Conservation (phyloP, 1,140 invertebrate genomes). For the Probaryconus sp. region DNA sequence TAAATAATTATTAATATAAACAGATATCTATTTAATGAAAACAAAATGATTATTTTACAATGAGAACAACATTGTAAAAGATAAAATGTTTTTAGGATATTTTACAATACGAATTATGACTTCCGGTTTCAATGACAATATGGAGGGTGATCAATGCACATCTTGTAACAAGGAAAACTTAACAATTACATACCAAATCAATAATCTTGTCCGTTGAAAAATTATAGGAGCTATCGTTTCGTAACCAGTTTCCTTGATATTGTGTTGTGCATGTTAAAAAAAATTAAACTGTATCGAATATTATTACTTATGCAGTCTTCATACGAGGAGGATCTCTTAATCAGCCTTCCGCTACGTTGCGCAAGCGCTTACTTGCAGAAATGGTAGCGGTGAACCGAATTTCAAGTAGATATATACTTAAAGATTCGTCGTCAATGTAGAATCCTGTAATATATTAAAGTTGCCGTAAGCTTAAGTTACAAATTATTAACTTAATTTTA, state of each 20-base stretch:
- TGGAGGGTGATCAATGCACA: background rate
- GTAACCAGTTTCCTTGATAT: background rate
- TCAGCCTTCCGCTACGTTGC: conserved; percentile 23
- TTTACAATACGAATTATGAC: no score
- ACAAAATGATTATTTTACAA: no score
- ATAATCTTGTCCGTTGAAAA: background rate
- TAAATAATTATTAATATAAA: background rate
- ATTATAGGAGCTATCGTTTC: background rate
- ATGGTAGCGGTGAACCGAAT: conserved; percentile 18
- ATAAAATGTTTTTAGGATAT: no score
- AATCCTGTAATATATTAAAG: background rate
- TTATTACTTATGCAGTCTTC: conserved; percentile 5
- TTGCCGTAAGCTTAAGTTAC: background rate
- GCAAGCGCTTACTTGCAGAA: conserved; percentile 35
- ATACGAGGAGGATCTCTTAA: conserved; percentile 15
- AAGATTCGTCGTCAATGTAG: conserved; percentile 42
- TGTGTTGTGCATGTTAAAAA: background rate
- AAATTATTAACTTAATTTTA: no score
- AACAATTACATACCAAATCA: conserved; percentile 32
- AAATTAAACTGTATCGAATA: background rate
- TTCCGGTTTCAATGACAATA: conserved; percentile 7
- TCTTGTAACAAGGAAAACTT: background rate
- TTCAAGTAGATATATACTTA: background rate
- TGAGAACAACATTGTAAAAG: no score
- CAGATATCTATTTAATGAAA: no score